A percentile compares a stretch with the other conserved stretches of the same genome.
These are phyloP conservation scores for Calidris pugnax DNA, from an alignment of 2,113 vertebrate species.

Conservation along the genomic window DNA sequence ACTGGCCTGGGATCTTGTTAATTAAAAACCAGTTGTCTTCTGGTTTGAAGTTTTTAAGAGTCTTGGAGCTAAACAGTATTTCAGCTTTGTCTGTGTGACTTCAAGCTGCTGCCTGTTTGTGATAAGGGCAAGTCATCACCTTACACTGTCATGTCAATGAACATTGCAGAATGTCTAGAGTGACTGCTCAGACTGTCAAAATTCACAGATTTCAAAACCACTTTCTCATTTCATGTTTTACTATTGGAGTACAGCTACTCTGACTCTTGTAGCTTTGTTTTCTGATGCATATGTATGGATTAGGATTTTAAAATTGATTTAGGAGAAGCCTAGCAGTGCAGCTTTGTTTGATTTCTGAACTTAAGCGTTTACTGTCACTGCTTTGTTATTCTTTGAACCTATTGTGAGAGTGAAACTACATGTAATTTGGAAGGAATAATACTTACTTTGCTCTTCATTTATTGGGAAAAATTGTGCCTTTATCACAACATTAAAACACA, in stretches of 20 bases:
- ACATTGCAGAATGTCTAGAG: background rate
- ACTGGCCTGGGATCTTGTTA: background rate
- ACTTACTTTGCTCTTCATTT: background rate
- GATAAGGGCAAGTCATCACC: constrained; percentile 39
- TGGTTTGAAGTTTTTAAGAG: background rate
- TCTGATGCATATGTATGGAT: background rate
- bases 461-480: background rate
- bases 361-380: background rate
- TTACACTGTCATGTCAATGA: background rate
- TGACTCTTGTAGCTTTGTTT: background rate
- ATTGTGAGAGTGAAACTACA: background rate
- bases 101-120: background rate
- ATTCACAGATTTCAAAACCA: background rate
- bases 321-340: background rate
- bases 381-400: background rate
- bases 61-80: background rate
- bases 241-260: background rate
- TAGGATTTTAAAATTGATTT: background rate
- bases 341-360: background rate
- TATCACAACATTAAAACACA: background rate
- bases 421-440: background rate
- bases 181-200: background rate
- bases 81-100: background rate
- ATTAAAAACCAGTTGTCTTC: background rate
- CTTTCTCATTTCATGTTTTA: background rate